Evolutionary conservation across 2,113 vertebrate genomes (phyloP).

Genomic region (Callaeas wilsoni): DNA sequence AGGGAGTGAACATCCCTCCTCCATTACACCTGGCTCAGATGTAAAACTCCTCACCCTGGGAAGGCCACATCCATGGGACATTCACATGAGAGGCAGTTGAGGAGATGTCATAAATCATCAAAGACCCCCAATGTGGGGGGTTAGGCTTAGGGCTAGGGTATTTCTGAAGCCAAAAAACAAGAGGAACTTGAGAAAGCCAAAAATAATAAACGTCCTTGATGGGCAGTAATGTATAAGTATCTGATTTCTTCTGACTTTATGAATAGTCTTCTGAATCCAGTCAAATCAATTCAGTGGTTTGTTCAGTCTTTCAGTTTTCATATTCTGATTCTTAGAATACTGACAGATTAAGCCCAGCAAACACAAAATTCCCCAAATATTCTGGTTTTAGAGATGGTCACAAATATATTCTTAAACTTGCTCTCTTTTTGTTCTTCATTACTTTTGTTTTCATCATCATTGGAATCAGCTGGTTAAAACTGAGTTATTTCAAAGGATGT

Average conservation of each 20-base stretch:
- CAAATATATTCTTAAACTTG: neutral
- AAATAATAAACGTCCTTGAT: neutral
- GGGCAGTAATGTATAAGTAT: neutral
- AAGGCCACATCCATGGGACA: neutral
- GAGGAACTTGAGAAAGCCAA: neutral
- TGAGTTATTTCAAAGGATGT: neutral
- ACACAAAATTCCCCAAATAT: neutral
- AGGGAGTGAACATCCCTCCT: neutral
- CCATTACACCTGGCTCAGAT: neutral
- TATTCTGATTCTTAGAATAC: neutral
- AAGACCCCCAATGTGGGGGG: fast-evolving
- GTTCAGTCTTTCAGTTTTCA: neutral
- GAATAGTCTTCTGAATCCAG: neutral
- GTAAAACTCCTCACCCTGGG: fast-evolving
- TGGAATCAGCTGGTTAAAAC: neutral
- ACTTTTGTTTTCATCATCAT: neutral
- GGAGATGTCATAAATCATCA: neutral
- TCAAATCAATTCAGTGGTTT: neutral
- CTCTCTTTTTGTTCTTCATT: neutral
- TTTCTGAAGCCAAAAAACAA: neutral
- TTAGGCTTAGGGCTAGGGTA: neutral
- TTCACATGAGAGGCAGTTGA: neutral
- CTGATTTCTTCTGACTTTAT: neutral
- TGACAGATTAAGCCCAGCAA: neutral
- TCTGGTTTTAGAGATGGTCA: neutral